Percentiles rank a stretch among this genome's conserved stretches.
phyloP scores from a whole-genome alignment of 2,797 vertebrate species.

The Kryptopterus vitreolus region DNA sequence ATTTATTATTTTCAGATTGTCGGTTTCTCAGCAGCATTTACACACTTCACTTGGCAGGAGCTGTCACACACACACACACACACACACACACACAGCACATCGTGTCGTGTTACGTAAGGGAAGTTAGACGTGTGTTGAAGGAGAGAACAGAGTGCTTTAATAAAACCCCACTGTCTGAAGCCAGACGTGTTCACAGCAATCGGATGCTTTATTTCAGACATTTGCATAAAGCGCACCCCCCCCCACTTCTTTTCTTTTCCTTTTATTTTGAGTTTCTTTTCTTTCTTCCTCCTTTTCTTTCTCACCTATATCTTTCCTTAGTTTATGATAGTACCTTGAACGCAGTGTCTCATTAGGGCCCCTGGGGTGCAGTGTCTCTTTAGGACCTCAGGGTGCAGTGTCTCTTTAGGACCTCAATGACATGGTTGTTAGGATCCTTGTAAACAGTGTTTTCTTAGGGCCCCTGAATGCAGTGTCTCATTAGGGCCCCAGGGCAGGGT shows the following conservation, averaged over 20 bases:
- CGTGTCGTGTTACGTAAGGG: background rate
- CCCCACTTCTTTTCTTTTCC: background rate
- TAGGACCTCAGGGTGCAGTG: too few relatives aligned
- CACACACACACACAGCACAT: background rate
- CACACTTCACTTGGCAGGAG: background rate
- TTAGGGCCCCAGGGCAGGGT: too few relatives aligned
- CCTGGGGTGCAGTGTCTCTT: too few relatives aligned
- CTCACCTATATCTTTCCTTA: background rate
- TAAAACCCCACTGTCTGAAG: slow-evolving; percentile 23
- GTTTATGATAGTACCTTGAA: too few relatives aligned
- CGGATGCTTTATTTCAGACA: slow-evolving; percentile 39
- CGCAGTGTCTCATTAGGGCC: too few relatives aligned
- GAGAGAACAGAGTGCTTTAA: slow-evolving; percentile 42
- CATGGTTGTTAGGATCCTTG: too few relatives aligned
- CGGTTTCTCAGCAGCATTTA: background rate
- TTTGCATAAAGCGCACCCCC: slow-evolving; percentile 32
- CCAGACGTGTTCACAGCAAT: slow-evolving; percentile 21
- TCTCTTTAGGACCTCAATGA: too few relatives aligned
- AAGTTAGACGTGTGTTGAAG: background rate
- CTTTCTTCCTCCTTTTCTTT: too few relatives aligned
- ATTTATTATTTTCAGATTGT: background rate
- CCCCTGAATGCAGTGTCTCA: too few relatives aligned
- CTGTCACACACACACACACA: background rate
- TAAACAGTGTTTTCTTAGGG: too few relatives aligned
- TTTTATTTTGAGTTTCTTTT: too few relatives aligned